Evolutionary conservation across 1,140 invertebrate genomes (phyloP).

Genomic region (Hermatobates lingyangjiaoensis): DNA sequence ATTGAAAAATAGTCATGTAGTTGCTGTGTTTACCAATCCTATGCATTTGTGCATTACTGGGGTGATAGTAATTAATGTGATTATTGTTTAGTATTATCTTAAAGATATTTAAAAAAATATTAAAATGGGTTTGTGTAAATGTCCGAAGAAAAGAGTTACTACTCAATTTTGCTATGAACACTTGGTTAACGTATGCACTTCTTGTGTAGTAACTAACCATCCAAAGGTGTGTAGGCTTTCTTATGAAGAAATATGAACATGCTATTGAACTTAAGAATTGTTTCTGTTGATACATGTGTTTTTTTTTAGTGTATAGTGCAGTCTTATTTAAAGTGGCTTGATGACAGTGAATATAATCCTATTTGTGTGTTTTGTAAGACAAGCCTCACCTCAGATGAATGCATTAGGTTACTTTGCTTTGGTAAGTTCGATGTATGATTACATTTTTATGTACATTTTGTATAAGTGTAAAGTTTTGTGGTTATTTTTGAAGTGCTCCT

Average conservation of each 20-base stretch:
- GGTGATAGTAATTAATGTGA: too few relatives aligned
- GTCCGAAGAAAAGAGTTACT: slow-evolving; percentile 87
- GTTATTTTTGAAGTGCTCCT: not conserved
- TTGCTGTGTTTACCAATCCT: too few relatives aligned
- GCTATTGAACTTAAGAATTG: not conserved
- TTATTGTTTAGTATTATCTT: too few relatives aligned
- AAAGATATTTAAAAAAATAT: too few relatives aligned
- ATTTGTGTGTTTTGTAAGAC: slow-evolving; percentile 72
- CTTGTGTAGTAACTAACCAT: slow-evolving; percentile 91
- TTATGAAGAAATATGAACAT: not conserved
- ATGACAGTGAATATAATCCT: slow-evolving; percentile 90
- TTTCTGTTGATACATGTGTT: slow-evolving; percentile 10
- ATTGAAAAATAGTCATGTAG: too few relatives aligned
- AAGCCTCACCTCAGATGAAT: slow-evolving; percentile 59
- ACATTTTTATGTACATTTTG: not conserved
- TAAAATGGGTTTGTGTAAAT: too few relatives aligned
- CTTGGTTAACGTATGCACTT: slow-evolving; percentile 93
- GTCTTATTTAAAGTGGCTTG: slow-evolving; percentile 91
- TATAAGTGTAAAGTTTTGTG: not conserved
- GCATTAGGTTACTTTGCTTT: slow-evolving; percentile 73
- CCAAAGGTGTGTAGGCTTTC: slow-evolving; percentile 46
- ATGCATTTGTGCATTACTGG: too few relatives aligned
- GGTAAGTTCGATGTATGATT: slow-evolving; percentile 29
- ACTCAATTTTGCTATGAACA: slow-evolving; percentile 98
- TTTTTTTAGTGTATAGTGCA: slow-evolving; percentile 82